A percentile compares a stretch with the other conserved stretches of the same genome.
phyloP scores from a whole-genome alignment of 2,113 vertebrate genomes.

The Rhabdornis inornatus region DNA sequence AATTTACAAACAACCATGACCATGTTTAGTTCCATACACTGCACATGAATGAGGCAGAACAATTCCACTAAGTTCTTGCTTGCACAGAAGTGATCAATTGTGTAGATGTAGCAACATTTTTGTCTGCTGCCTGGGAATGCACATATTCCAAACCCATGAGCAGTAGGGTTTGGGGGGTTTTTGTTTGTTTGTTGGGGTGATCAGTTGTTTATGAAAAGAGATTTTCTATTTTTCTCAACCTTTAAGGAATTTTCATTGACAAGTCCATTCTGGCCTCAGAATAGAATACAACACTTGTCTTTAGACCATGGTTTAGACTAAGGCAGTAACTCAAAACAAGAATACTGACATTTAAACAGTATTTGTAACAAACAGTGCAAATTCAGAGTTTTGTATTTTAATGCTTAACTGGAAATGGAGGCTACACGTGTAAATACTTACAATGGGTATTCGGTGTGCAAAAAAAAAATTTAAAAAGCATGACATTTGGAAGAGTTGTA shows the following conservation, averaged over 20 bases:
- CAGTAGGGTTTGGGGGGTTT: accelerated
- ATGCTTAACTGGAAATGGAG: not conserved
- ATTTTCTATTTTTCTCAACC: not conserved
- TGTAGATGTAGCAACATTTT: not conserved
- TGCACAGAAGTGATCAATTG: not conserved
- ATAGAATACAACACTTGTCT: not conserved
- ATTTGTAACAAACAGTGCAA: not conserved
- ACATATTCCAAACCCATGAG: not conserved
- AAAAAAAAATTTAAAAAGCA: not conserved
- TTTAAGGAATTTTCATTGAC: not conserved
- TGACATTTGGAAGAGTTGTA: not conserved
- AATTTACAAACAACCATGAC: not conserved
- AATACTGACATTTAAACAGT: not conserved
- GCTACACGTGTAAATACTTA: not conserved
- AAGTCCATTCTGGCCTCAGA: not conserved
- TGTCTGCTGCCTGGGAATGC: not conserved
- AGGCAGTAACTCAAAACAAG: not conserved
- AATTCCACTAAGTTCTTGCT: not conserved
- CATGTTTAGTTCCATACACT: not conserved
- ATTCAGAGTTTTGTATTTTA: not conserved
- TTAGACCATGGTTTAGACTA: not conserved
- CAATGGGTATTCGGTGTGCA: not conserved
- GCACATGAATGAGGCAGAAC: not conserved
- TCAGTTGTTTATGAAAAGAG: not conserved
- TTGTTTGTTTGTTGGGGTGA: not conserved